phyloP scores from a whole-genome alignment of 2,888 invertebrate genomes.

The Sturmia bella region DNA sequence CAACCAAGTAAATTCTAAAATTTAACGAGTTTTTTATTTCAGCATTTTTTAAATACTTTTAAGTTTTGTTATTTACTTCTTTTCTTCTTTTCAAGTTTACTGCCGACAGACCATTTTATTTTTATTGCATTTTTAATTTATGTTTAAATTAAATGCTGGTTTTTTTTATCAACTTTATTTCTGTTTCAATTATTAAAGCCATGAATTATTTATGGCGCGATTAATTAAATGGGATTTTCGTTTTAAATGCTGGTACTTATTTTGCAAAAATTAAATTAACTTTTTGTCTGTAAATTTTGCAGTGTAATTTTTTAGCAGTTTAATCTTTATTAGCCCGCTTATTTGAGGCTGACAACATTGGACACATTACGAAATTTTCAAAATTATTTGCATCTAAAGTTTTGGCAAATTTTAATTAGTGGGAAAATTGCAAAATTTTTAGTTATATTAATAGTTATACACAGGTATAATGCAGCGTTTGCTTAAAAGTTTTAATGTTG shows the following conservation, averaged over 20 bases:
- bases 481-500: too few species aligned
- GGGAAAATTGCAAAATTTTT: too few species aligned
- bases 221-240: conserved; percentile 31
- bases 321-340: conserved; percentile 2
- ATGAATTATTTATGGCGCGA: conserved; percentile 16
- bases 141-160: conserved; percentile 12
- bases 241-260: conserved; percentile 21
- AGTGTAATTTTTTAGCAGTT: conserved; percentile 28
- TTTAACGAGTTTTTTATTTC: conserved; percentile 16
- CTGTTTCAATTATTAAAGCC: conserved; percentile 9
- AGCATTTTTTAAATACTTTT: neutral
- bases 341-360: neutral
- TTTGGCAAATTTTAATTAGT: too few species aligned
- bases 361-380: neutral
- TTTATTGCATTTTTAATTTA: neutral
- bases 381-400: too few species aligned
- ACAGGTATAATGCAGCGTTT: too few species aligned
- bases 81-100: neutral
- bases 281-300: conserved; percentile 1
- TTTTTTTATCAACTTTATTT: conserved; percentile 1
- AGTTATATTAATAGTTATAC: too few species aligned
- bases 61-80: neutral
- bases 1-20: conserved; percentile 37
- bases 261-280: conserved; percentile 31
- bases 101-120: neutral